Evolutionary conservation across 2,888 invertebrate species (phyloP).

Genomic region (Copidosoma aretas): DNA sequence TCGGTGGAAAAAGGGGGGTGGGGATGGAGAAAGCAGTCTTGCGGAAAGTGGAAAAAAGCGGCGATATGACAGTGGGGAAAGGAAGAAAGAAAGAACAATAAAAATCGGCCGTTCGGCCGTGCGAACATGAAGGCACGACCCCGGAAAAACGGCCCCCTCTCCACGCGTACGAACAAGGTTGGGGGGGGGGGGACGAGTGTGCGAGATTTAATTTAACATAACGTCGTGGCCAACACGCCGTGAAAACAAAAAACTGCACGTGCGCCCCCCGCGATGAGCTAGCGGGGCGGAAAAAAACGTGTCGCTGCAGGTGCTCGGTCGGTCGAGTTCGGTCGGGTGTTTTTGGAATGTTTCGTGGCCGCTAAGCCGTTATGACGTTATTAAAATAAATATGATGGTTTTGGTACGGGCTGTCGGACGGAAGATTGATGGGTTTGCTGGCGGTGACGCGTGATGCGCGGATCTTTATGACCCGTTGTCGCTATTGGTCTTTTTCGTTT

Average conservation of each 20-base stretch:
- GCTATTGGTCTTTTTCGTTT: no score
- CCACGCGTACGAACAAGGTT: neutral
- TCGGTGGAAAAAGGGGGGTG: neutral
- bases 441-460: no score
- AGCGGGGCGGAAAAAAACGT: slow-evolving; percentile 14
- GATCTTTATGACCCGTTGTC: no score
- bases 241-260: slow-evolving; percentile 1
- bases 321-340: no score
- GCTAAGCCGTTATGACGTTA: no score
- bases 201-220: slow-evolving; percentile 22
- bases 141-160: neutral
- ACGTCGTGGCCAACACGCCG: slow-evolving; percentile 23
- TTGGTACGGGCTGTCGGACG: no score
- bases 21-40: neutral
- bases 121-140: neutral
- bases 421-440: no score
- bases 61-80: neutral
- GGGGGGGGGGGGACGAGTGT: no score
- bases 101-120: neutral
- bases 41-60: neutral
- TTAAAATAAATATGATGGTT: no score
- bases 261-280: slow-evolving; percentile 1
- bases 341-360: no score
- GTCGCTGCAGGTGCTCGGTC: neutral
- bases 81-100: neutral